Conservation (phyloP, 2,888 invertebrate species). For the Agrilus mali region DNA sequence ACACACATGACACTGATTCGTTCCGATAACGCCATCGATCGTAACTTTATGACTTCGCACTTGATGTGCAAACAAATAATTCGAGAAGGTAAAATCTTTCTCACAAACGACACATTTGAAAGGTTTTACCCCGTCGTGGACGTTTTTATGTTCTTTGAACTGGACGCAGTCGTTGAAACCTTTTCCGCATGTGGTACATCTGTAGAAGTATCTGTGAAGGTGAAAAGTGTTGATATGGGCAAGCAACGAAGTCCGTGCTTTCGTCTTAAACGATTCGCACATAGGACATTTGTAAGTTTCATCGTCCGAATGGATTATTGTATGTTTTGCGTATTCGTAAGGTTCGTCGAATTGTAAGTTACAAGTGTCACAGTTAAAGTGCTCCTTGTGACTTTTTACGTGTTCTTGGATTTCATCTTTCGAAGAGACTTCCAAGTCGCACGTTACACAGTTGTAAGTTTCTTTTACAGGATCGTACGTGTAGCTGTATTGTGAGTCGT, state of each 20-base stretch:
- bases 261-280: slow-evolving; percentile 22
- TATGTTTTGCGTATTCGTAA: slow-evolving; percentile 26
- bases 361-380: slow-evolving; percentile 21
- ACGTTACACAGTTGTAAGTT: neutral
- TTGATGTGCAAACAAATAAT: slow-evolving; percentile 27
- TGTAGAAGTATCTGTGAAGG: slow-evolving; percentile 33
- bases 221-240: slow-evolving; percentile 28
- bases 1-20: slow-evolving; percentile 28
- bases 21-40: slow-evolving; percentile 32
- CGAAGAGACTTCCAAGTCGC: no score
- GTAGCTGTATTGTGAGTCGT: slow-evolving; percentile 1
- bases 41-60: slow-evolving; percentile 25
- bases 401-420: no score
- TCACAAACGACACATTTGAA: slow-evolving; percentile 40
- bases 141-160: slow-evolving; percentile 42
- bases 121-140: slow-evolving; percentile 39
- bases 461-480: neutral
- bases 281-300: slow-evolving; percentile 24
- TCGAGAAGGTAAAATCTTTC: slow-evolving; percentile 36
- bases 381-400: no score
- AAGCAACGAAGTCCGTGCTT: slow-evolving; percentile 21
- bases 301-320: slow-evolving; percentile 22
- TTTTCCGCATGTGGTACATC: slow-evolving; percentile 40
- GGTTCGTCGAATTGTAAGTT: slow-evolving; percentile 24
- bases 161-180: slow-evolving; percentile 42